Conservation (phyloP, 2,113 vertebrate species). For the Micromys minutus region DNA sequence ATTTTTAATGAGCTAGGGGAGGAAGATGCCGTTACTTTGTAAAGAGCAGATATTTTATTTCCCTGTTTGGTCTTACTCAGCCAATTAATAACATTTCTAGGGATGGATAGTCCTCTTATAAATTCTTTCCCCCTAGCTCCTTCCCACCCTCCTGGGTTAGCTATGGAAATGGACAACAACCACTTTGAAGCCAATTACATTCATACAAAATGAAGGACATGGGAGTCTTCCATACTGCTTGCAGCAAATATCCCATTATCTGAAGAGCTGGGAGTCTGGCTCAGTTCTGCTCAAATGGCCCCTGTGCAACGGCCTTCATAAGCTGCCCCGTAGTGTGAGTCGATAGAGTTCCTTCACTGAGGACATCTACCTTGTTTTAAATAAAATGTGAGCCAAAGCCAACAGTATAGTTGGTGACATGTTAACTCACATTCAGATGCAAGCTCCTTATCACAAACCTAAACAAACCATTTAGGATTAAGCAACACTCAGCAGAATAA, state of each 20-base stretch:
- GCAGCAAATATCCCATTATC: neutral
- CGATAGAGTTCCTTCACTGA: neutral
- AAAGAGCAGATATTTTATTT: conserved; percentile 82
- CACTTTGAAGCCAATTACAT: conserved; percentile 35
- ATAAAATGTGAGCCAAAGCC: conserved; percentile 36
- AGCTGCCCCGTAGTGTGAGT: neutral
- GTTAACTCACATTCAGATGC: neutral
- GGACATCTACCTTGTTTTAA: conserved; percentile 7
- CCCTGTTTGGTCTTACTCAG: conserved; percentile 77
- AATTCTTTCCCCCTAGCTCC: conserved; percentile 68
- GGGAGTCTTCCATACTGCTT: neutral
- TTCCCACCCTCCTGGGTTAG: conserved; percentile 74
- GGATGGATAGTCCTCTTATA: conserved; percentile 71
- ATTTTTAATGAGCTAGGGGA: conserved; percentile 86
- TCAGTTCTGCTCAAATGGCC: neutral
- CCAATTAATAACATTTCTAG: conserved; percentile 84
- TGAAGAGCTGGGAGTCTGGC: neutral
- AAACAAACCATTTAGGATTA: neutral
- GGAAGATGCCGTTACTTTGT: conserved; percentile 81
- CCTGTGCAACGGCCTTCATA: neutral
- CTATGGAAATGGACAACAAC: conserved; percentile 67
- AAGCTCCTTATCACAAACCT: neutral
- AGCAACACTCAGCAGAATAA: neutral
- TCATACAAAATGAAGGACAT: conserved; percentile 19
- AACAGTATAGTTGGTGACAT: neutral